Evolutionary conservation across 1,140 invertebrate species (phyloP), one percentile per base, ranked within the genome.

Genomic region (Berghia stephanieae): DNA sequence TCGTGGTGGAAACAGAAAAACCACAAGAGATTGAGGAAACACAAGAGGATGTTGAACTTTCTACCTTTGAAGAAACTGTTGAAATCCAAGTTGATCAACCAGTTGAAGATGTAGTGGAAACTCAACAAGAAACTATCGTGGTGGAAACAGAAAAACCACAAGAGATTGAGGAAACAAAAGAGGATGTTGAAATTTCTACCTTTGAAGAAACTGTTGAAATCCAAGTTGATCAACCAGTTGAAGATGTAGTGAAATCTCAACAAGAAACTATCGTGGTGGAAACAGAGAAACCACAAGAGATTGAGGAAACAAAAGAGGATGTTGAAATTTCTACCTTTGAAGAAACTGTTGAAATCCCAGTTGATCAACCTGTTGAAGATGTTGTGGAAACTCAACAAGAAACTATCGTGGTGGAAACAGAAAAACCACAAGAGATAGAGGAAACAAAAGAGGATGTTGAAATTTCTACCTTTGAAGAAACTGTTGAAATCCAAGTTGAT

Each of bases 1-100:
- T 80, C 24, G 67, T 49, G 16, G 57, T 82, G 52, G 78, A 83
- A 8, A 57, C 60, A 34, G 69, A 78, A 57, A 78, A 78, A 74
- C 77, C 79, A 49, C 66, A 77, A 18, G 78, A 79, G 40, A 75
- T 77, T 67, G 78, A 75, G 21, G 71, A 68, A 46, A 77, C 68
- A 27, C 67, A 75, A 67, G 60, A 75, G 69, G 18, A 63, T 5
- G 71, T 68, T 68, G 74, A 71, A 70, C 34, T 38, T 1, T 38
- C 49, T 36, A 18, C 31, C 2, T 16, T 27, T 44, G 40, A 57
- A 18, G 70, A n/a, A n/a, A n/a, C n/a, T n/a, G n/a, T n/a, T n/a
- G n/a, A n/a, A n/a, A n/a, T n/a, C n/a, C n/a, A n/a, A n/a, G n/a
- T n/a, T n/a, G n/a, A n/a, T n/a, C n/a, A n/a, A n/a, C n/a, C n/a